Base-by-base conservation (phyloP, 1,140 invertebrate genomes). In the Nautilus pompilius region DNA sequence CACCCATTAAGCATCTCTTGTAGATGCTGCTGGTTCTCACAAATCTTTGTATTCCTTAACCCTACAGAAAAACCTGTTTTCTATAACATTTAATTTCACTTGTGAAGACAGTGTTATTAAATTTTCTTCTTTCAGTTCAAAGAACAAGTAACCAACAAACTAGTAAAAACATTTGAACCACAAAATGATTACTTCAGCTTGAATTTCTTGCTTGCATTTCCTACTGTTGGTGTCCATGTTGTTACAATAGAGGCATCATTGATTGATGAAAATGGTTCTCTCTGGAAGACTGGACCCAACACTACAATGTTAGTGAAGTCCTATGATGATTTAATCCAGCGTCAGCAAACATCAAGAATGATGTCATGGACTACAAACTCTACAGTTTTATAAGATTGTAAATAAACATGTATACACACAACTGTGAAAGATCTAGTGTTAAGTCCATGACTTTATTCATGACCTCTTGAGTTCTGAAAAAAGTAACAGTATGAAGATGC, bases 141-240 rank as follows among this genome's bases (percentile, higher is more conserved):
- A 36, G 85, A 87, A 60, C 80, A 81, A 0, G 86, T 85, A 2
- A 85, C 85, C 10, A 73, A 78, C 55, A 67, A 76, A 28, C 72
- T 90, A 34, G 86, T 85, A 45, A 88, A 90, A 74, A 88, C 85
- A 1, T 88, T 90, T 0, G 86, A 87, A 53, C 90, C 90, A 22
- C 89, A 91, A 75, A 87, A 90, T 29, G 91, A 93, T 69, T 93
- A 92, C 73, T 91, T 93, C 69, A 88, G 89, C 2, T 88, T 89
- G 17, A 89, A 90, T 73, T 92, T 93, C 80, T 79, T 93, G 3
- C 78, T 92, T 29, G 86, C 88, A 0, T 78, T 85, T 82, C 62
- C 82, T 78, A 62, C 80, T 0, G 71, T 80, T 41, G 84, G 85
- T 24, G 51, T 82, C 24, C 83, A 86, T 71, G 84, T 86, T 68